Percentiles rank a stretch among this genome's conserved stretches.
These are phyloP conservation scores for Sitta carolinensis DNA, from an alignment of 2,797 vertebrate species.

Conservation along the genomic window DNA sequence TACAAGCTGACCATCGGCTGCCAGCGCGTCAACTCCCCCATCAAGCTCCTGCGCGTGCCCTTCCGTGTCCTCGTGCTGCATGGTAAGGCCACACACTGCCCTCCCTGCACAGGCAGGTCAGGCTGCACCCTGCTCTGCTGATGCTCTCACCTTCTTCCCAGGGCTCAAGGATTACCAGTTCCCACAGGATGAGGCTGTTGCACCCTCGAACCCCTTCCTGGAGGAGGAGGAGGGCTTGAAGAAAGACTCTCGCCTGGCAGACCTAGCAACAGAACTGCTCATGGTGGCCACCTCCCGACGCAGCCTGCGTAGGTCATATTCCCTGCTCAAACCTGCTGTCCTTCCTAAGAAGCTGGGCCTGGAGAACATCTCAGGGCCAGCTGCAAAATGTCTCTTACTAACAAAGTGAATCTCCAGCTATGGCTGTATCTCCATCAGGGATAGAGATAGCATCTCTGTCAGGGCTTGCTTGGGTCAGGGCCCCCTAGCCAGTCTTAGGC, in stretches of 20 bases:
- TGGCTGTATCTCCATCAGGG: not conserved
- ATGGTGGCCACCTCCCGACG: slow-evolving; percentile 93
- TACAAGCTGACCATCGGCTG: slow-evolving; percentile 98
- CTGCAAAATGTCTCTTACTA: not conserved
- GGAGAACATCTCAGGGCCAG: not conserved
- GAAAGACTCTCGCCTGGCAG: slow-evolving; percentile 87
- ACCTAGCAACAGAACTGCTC: slow-evolving; percentile 91
- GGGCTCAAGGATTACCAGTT: slow-evolving; percentile 92
- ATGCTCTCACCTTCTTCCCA: not conserved
- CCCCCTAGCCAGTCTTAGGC: not conserved
- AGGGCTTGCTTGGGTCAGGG: not conserved
- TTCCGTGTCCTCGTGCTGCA: slow-evolving; percentile 94
- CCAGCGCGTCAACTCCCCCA: slow-evolving; percentile 96
- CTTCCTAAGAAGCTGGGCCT: not conserved
- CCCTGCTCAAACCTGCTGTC: not conserved
- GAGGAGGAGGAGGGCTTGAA: slow-evolving; percentile 92
- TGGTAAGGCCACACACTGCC: slow-evolving; percentile 68
- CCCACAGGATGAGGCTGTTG: slow-evolving; percentile 91
- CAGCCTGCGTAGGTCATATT: slow-evolving; percentile 84
- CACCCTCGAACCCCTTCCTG: slow-evolving; percentile 94
- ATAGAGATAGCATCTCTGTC: not conserved
- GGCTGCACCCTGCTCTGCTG: not conserved
- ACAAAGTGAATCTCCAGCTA: fast-evolving
- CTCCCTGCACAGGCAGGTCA: fast-evolving
- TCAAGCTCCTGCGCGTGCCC: slow-evolving; percentile 95